Percentiles rank a stretch among this genome's conserved stretches.
These are phyloP conservation scores for Sciurus vulgaris DNA, from an alignment of 2,797 vertebrate genomes.

Conservation along the genomic window DNA sequence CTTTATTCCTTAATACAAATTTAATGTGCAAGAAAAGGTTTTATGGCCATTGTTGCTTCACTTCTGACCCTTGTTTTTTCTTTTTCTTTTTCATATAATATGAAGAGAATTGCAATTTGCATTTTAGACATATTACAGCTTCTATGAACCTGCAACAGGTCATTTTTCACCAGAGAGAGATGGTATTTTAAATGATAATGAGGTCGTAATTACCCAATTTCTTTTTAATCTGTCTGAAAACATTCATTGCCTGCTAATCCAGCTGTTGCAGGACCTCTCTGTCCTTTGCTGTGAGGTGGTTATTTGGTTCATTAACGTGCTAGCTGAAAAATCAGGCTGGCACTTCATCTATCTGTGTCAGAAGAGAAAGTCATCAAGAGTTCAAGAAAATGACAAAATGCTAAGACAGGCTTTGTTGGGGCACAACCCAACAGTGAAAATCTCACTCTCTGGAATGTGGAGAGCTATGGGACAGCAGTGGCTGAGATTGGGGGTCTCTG, in stretches of 20 bases:
- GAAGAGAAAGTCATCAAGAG: neutral
- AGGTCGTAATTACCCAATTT: neutral
- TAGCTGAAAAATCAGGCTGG: neutral
- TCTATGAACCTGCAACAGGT: neutral
- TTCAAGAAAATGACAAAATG: neutral
- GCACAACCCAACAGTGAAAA: neutral
- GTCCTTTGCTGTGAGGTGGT: neutral
- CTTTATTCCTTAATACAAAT: neutral
- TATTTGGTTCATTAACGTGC: neutral
- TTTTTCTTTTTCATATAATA: neutral
- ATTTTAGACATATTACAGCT: neutral
- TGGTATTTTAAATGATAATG: neutral
- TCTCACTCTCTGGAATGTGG: neutral
- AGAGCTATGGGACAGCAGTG: too few relatives aligned
- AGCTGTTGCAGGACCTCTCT: neutral
- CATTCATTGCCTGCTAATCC: neutral
- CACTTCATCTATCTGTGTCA: neutral
- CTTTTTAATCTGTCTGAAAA: neutral
- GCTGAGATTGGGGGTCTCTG: too few relatives aligned
- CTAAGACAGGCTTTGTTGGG: neutral
- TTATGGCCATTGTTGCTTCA: neutral
- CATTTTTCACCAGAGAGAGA: neutral
- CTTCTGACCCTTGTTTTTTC: neutral
- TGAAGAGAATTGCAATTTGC: neutral
- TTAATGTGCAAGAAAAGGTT: neutral